A percentile compares a stretch with the other conserved stretches of the same genome.
phyloP scores from a whole-genome alignment of 2,797 vertebrate genomes.

The Salarias fasciatus region DNA sequence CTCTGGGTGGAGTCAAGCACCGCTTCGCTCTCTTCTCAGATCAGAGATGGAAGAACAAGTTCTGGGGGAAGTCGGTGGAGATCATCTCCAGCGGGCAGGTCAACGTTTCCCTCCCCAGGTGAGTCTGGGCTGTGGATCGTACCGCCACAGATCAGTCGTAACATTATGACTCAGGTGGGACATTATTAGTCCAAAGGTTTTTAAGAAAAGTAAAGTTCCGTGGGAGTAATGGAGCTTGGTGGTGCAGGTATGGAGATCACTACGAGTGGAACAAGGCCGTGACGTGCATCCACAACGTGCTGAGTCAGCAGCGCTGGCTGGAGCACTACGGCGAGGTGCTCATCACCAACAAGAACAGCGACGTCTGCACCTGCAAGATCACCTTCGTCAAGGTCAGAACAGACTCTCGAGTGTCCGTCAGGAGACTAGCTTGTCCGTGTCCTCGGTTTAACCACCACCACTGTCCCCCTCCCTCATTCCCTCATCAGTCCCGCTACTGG shows the following conservation, averaged over 20 bases:
- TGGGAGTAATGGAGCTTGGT: neutral
- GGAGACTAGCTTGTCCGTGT: too few relatives aligned
- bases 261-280: conserved; percentile 96
- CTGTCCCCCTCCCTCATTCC: neutral
- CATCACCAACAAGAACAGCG: conserved; percentile 86
- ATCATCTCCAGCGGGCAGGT: conserved; percentile 89
- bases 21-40: conserved; percentile 73
- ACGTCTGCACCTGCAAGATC: conserved; percentile 90
- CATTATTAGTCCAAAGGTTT: too few relatives aligned
- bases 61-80: conserved; percentile 95
- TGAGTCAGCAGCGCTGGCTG: conserved; percentile 92
- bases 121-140: conserved; percentile 37
- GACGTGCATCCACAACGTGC: conserved; percentile 93
- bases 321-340: conserved; percentile 94
- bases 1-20: neutral
- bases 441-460: too few relatives aligned
- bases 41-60: conserved; percentile 96
- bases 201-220: too few relatives aligned
- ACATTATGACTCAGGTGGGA: too few relatives aligned
- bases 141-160: too few relatives aligned
- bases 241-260: conserved; percentile 88
- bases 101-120: conserved; percentile 88
- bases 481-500: conserved; percentile 88
- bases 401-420: too few relatives aligned
- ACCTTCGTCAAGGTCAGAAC: conserved; percentile 90